Base-by-base conservation (phyloP, 2,797 vertebrate genomes). In the Periparus ater region DNA sequence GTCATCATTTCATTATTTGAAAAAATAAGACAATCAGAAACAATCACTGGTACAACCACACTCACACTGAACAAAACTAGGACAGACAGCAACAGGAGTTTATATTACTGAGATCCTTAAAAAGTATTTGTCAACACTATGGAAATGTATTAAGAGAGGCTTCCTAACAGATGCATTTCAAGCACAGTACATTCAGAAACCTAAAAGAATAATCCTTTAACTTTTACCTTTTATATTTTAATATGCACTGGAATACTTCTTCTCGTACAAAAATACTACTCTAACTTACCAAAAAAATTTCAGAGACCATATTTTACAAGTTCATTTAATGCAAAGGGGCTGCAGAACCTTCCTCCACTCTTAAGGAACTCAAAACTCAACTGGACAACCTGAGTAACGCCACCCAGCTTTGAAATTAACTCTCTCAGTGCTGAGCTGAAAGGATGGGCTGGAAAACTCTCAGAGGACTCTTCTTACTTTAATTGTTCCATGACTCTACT, bases 371-470 rank as follows among this genome's bases (percentile, higher is more conserved):
- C 42, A 81, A 48, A 81, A 45, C 17, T 73, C 25, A 76, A n/a
- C 30, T 4, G 7, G 42, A 60, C 2, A 15, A 89, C 27, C 65
- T 13, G 6, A 42, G 29, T 26, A 82, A 36, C 32, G 32, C 0
- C 9, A 53, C 9, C 21, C 13, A 22, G 13, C 47, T 73, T 53
- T 34, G 63, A 73, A 91, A 42, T 50, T 4, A 27, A 32, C 16
- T 2, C 4, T 13, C 14, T 25, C 26, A 50, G 21, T 0, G 0
- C 32, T 25, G 9, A 79, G 48, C 10, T 42, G 42, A 60, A 25
- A 3, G 11, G 6, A 29, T 15, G 17, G 10, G 42, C 40, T 44
- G 11, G 14, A 42, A n/a, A 38, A 63, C 4, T 27, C 58, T 17
- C 16, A 60, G n/a, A 54, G 36, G n/a, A 34, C 17, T 70, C 68